Percentiles rank a stretch among this genome's conserved stretches.
phyloP scores from a whole-genome alignment of 2,797 vertebrate species.

The Tenualosa thibaudeaui region DNA sequence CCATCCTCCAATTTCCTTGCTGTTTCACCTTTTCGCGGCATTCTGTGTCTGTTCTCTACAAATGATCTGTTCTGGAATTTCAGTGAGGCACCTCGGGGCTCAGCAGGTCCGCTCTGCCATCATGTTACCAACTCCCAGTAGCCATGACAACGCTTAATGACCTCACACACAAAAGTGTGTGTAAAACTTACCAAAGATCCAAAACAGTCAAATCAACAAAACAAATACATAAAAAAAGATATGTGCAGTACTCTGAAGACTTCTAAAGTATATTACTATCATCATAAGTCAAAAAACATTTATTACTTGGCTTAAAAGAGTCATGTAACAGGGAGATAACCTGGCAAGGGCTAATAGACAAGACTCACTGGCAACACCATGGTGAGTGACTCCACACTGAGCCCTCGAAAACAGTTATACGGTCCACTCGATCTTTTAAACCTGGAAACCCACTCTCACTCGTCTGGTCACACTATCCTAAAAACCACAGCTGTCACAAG shows the following conservation, averaged over 20 bases:
- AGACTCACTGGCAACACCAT: neutral
- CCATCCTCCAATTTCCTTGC: slow-evolving; percentile 78
- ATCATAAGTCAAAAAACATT: neutral
- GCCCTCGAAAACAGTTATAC: slow-evolving; percentile 18
- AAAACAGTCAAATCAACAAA: neutral
- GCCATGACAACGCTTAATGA: slow-evolving; percentile 61
- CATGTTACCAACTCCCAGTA: slow-evolving; percentile 64
- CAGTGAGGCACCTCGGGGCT: slow-evolving; percentile 18
- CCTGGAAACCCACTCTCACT: slow-evolving; percentile 68
- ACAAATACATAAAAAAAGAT: neutral
- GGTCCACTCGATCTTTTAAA: slow-evolving; percentile 44
- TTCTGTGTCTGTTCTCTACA: slow-evolving; percentile 53
- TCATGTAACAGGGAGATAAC: neutral
- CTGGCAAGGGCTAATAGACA: neutral
- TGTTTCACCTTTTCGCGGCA: slow-evolving; percentile 80
- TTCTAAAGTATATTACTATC: neutral
- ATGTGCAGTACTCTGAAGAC: neutral
- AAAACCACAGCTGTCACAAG: slow-evolving; percentile 52
- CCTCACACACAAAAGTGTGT: slow-evolving; percentile 30
- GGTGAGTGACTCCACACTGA: slow-evolving; percentile 11
- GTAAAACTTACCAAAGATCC: neutral
- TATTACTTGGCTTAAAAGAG: neutral
- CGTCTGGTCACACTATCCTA: slow-evolving; percentile 55
- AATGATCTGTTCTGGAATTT: slow-evolving; percentile 10
- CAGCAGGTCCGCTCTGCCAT: slow-evolving; percentile 50